Evolutionary conservation across 1,140 invertebrate genomes (phyloP), one percentile per base, ranked within the genome.

Genomic region (Diorhabda carinulata): DNA sequence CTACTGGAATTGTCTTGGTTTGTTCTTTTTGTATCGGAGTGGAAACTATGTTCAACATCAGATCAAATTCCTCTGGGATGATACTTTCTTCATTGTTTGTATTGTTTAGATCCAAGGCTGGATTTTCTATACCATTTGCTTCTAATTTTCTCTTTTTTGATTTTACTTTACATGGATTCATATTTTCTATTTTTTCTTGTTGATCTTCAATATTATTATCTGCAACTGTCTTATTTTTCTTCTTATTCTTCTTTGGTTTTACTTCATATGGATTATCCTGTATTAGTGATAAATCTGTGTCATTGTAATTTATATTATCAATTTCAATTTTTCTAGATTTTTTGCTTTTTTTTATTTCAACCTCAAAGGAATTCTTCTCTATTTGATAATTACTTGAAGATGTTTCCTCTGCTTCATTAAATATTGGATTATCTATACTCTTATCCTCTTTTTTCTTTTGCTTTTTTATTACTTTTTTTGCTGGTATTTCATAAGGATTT

Each of bases 71-170:
- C 57, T 72, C 71, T 66, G 6, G 42, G 5, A 8, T 7, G 9
- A 44, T n/a, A 63, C 45, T 63, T 10, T 58, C 47, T 10, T 57
- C 47, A 4, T 56, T 41, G 25, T 66, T 57, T 42, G 70, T 57
- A 45, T 68, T 65, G 47, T 69, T 64, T 63, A 73, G 56, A 64
- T 70, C 71, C 56, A 75, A 64, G n/a, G 70, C 71, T 43, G 74
- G 74, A 70, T 75, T 77, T 52, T 72, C 68, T 2, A 75, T 9
- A 40, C 71, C 74, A 44, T 56, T 61, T 5, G 72, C 84, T 77
- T 74, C 87, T 73, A 66, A 86, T 79, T 75, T 90, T 88, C 78
- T 89, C 90, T 76, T 90, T 25, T 25, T 25, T 25, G 25, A 25
- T 25, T 25, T 25, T 25, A 25, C 25, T 25, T 25, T 25, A 25